Percentiles rank a stretch among this genome's conserved stretches.
phyloP scores from a whole-genome alignment of 2,888 invertebrate genomes.

The Stenotaenia linearis region DNA sequence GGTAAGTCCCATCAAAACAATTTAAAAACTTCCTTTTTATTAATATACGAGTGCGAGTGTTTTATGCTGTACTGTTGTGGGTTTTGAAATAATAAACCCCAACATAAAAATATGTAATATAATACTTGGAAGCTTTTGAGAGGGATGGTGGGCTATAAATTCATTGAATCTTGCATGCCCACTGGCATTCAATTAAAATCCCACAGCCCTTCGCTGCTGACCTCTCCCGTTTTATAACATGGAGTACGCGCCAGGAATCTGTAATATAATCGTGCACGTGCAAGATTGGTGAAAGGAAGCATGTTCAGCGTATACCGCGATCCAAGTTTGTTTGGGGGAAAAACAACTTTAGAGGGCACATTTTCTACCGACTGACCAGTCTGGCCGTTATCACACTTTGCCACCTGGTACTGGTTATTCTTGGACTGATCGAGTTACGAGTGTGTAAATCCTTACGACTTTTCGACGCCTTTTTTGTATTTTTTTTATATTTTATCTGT shows the following conservation, averaged over 20 bases:
- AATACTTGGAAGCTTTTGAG: neutral
- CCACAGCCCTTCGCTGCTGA: neutral
- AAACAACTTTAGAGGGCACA: neutral
- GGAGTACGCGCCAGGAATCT: neutral
- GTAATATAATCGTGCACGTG: constrained; percentile 26
- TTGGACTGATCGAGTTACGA: constrained; percentile 13
- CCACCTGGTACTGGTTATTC: neutral
- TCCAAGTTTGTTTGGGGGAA: neutral
- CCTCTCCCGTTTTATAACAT: constrained; percentile 11
- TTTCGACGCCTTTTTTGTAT: neutral
- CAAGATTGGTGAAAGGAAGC: constrained; percentile 7
- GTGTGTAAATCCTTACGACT: neutral
- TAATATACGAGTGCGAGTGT: neutral
- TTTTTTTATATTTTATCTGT: neutral
- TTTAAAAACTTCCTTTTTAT: neutral
- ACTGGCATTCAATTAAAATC: constrained; percentile 17
- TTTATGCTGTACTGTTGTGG: neutral
- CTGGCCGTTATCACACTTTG: neutral
- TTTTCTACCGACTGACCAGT: neutral
- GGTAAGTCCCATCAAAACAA: constrained; percentile 4
- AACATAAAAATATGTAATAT: neutral
- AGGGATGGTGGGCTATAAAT: neutral
- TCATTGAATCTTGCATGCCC: constrained; percentile 23
- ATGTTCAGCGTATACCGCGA: neutral
- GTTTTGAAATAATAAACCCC: neutral